Evolutionary conservation across 2,888 invertebrate genomes (phyloP).

Genomic region (Ectemnius continuus): DNA sequence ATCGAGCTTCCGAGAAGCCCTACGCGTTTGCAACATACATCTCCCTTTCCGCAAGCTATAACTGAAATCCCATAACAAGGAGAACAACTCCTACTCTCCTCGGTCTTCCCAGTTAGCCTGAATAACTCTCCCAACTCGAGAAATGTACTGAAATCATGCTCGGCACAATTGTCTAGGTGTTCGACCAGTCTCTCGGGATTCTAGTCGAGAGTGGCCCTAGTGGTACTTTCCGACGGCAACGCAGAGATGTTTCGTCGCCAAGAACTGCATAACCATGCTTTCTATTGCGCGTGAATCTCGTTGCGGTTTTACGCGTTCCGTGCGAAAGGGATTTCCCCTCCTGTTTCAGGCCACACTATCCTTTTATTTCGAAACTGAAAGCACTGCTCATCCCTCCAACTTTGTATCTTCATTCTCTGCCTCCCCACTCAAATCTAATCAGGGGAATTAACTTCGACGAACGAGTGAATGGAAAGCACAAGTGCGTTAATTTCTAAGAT

Average conservation of each 20-base stretch:
- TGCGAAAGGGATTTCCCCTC: not conserved
- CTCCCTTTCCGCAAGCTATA: too few relatives aligned
- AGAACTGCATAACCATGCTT: conserved; percentile 29
- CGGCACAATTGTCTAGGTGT: too few relatives aligned
- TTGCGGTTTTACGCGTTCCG: conserved; percentile 31
- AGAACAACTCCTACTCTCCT: too few relatives aligned
- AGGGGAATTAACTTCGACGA: not conserved
- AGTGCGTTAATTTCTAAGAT: conserved; percentile 24
- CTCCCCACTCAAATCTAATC: too few relatives aligned
- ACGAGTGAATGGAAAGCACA: conserved; percentile 15
- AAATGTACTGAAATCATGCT: too few relatives aligned
- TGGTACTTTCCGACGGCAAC: conserved; percentile 7
- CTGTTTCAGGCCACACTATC: too few relatives aligned
- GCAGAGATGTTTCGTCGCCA: not conserved
- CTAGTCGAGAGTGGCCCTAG: conserved; percentile 16
- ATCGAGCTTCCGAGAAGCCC: conserved; percentile 21
- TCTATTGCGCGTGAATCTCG: conserved; percentile 32
- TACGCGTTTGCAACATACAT: not conserved
- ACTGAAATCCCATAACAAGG: too few relatives aligned
- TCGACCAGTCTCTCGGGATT: conserved; percentile 25
- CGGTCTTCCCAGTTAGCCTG: too few relatives aligned
- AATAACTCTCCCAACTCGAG: too few relatives aligned
- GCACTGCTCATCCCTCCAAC: too few relatives aligned
- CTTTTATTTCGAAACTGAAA: too few relatives aligned
- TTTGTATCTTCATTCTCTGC: too few relatives aligned